phyloP scores from a whole-genome alignment of 2,888 invertebrate species.

The Sinopyrophorus schimmeli region DNA sequence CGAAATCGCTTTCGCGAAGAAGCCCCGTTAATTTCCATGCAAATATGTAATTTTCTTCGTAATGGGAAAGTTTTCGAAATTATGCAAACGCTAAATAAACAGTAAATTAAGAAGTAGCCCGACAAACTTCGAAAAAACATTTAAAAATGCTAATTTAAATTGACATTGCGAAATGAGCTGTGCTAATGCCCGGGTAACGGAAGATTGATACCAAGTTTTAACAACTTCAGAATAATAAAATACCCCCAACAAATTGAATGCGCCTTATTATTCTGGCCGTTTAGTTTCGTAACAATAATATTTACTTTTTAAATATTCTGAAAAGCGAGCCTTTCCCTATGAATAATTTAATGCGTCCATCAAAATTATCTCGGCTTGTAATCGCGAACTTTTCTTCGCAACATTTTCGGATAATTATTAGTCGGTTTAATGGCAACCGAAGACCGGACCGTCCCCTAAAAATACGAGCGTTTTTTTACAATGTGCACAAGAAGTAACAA shows the following conservation, averaged over 20 bases:
- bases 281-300: constrained; percentile 35
- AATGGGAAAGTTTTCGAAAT: constrained; percentile 35
- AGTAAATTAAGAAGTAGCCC: constrained; percentile 40
- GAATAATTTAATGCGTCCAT: constrained; percentile 20
- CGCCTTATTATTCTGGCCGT: constrained; percentile 32
- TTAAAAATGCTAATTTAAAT: constrained; percentile 48
- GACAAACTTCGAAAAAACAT: constrained; percentile 44
- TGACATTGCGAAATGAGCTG: constrained; percentile 45
- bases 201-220: constrained; percentile 39
- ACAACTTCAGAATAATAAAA: constrained; percentile 29
- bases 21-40: constrained; percentile 30
- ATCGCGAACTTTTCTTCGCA: too few relatives aligned
- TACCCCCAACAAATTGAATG: constrained; percentile 29
- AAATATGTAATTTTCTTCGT: constrained; percentile 29
- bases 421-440: too few relatives aligned
- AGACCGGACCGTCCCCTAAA: too few relatives aligned
- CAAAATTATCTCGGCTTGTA: too few relatives aligned
- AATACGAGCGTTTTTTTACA: too few relatives aligned
- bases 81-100: constrained; percentile 38
- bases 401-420: too few relatives aligned
- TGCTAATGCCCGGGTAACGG: constrained; percentile 38
- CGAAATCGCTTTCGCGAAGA: constrained; percentile 24
- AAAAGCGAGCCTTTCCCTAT: constrained; percentile 15
- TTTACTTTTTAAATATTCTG: constrained; percentile 30
- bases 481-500: too few relatives aligned